Conservation (phyloP, 30 jellyfish, hydroid and myxozoan genomes). For the Aurelia aurita complex sp. Pacific region DNA sequence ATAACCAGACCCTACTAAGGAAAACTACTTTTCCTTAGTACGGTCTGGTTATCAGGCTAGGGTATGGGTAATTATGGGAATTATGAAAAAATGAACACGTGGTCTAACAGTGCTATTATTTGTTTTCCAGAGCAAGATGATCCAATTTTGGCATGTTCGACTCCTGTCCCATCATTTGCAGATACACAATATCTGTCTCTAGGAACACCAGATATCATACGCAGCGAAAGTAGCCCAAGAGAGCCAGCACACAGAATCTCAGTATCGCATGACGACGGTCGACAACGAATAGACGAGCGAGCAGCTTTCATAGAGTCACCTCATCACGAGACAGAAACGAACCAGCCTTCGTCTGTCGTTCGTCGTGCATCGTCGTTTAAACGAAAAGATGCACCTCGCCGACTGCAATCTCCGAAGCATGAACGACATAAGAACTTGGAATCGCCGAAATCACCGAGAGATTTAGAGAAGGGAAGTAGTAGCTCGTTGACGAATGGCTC, state of each 20-base stretch:
- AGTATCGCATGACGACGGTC: slow-evolving; percentile 7
- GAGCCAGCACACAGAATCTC: neutral
- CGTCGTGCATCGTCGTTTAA: slow-evolving; percentile 53
- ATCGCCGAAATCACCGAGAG: slow-evolving; percentile 21
- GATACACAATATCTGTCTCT: slow-evolving; percentile 71
- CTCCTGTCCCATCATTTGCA: slow-evolving; percentile 45
- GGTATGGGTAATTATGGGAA: too few species aligned
- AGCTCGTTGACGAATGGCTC: slow-evolving; percentile 10
- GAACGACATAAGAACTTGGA: slow-evolving; percentile 21
- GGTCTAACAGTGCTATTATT: neutral
- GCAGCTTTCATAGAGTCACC: slow-evolving; percentile 35
- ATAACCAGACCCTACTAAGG: too few species aligned
- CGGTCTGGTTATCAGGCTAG: too few species aligned
- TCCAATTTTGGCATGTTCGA: slow-evolving; percentile 50
- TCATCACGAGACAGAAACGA: slow-evolving; percentile 28
- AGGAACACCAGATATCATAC: slow-evolving; percentile 48
- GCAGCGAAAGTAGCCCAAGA: neutral
- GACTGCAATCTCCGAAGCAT: slow-evolving; percentile 23
- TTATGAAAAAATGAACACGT: too few species aligned
- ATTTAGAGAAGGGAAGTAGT: neutral
- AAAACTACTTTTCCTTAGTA: too few species aligned
- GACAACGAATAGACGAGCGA: slow-evolving; percentile 29
- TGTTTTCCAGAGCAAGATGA: slow-evolving; percentile 23
- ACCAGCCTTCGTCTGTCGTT: slow-evolving; percentile 8
- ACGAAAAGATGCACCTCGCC: slow-evolving; percentile 37